These are phyloP conservation scores for Electrona antarctica DNA, from an alignment of 2,113 vertebrate genomes.

Conservation along the genomic window DNA sequence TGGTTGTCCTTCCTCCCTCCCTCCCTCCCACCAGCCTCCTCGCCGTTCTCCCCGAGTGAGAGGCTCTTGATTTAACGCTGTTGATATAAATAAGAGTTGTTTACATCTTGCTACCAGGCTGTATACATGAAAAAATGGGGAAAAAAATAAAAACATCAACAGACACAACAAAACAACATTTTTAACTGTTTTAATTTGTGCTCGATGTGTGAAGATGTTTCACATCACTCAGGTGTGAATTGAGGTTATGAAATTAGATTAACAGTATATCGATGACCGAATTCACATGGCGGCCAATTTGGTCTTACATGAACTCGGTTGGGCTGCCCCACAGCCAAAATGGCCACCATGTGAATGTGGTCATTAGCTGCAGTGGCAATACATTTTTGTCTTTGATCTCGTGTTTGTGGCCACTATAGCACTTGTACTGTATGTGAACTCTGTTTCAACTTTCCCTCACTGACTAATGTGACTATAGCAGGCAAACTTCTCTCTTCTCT, in stretches of 20 bases:
- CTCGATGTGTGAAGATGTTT: conserved; percentile 12
- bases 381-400: conserved; percentile 54
- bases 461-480: conserved; percentile 16
- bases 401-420: conserved; percentile 47
- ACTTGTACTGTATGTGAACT: conserved; percentile 52
- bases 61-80: conserved; percentile 51
- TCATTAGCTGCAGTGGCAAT: conserved; percentile 28
- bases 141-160: no score
- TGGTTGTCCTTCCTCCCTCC: not conserved
- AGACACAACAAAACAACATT: no score
- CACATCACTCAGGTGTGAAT: conserved; percentile 36
- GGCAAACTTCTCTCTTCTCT: conserved; percentile 52
- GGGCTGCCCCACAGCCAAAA: no score
- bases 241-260: conserved; percentile 43
- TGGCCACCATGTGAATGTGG: no score
- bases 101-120: conserved; percentile 53
- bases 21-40: conserved; percentile 7
- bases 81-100: conserved; percentile 66
- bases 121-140: conserved; percentile 33
- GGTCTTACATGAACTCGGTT: no score
- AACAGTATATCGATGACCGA: conserved; percentile 8
- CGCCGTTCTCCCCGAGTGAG: conserved; percentile 28
- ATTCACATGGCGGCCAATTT: no score
- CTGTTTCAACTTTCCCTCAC: conserved; percentile 67
- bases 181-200: no score